Evolutionary conservation across 35 echinoderm and acorn worm genomes (phyloP).

Genomic region (Lytechinus variegatus): DNA sequence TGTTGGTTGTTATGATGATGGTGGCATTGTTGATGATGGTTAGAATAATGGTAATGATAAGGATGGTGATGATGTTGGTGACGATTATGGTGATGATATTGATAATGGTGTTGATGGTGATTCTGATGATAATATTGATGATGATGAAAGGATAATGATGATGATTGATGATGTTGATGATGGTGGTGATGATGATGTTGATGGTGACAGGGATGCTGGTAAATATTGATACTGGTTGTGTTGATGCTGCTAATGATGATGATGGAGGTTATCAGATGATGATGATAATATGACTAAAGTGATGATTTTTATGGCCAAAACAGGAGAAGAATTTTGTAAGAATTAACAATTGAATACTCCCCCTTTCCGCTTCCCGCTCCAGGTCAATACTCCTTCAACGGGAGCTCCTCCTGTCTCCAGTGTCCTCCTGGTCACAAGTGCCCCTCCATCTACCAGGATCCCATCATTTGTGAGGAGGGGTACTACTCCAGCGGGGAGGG

Average conservation of each 20-base stretch:
- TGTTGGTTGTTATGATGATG: too few species aligned
- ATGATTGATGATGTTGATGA: not conserved
- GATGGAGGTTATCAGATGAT: not conserved
- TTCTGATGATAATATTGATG: not conserved
- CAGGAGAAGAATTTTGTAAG: not conserved
- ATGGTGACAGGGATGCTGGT: too few species aligned
- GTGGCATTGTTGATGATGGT: too few species aligned
- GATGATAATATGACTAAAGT: not conserved
- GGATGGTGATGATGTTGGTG: too few species aligned
- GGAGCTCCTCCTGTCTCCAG: constrained; percentile 68
- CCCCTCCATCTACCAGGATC: constrained; percentile 81
- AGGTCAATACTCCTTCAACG: constrained; percentile 89
- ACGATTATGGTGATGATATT: too few species aligned
- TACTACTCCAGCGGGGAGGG: constrained; percentile 86
- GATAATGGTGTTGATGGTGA: not conserved
- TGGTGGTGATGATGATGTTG: too few species aligned
- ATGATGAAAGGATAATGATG: not conserved
- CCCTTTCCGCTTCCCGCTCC: not conserved
- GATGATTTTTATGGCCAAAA: not conserved
- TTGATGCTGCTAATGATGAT: not conserved
- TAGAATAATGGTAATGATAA: too few species aligned
- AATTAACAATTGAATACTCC: not conserved
- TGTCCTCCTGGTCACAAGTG: constrained; percentile 88
- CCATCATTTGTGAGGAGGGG: constrained; percentile 76
- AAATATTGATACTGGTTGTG: too few species aligned